Conservation (phyloP, 23 tunicate genomes). For the Botrylloides violaceus region DNA sequence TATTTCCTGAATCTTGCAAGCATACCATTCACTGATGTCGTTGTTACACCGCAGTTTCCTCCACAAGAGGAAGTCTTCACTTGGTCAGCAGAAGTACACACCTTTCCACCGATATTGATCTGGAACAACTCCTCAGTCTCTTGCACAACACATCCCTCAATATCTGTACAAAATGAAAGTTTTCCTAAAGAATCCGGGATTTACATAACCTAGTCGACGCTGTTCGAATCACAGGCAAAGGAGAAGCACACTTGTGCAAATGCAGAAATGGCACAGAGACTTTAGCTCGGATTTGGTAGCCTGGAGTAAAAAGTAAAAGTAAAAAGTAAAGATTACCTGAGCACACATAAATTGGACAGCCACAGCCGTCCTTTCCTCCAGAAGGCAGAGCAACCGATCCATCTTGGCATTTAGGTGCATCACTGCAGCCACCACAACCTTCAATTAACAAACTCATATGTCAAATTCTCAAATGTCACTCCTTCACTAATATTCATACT, state of each 20-base stretch:
- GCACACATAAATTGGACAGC: slow-evolving; percentile 46
- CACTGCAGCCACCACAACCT: slow-evolving; percentile 47
- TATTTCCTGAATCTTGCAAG: not conserved
- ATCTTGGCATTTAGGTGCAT: slow-evolving; percentile 35
- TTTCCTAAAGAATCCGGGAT: too few species aligned
- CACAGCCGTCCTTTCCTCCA: slow-evolving; percentile 47
- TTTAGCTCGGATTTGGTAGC: not conserved
- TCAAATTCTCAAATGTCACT: not conserved
- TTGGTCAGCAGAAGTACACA: not conserved
- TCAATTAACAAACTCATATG: not conserved
- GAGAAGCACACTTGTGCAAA: not conserved
- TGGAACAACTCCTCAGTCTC: not conserved
- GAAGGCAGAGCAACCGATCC: slow-evolving; percentile 25
- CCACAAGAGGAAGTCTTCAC: slow-evolving; percentile 1
- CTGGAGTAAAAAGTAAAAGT: too few species aligned
- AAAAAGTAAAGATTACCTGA: not conserved
- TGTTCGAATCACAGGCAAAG: too few species aligned
- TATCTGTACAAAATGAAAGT: not conserved
- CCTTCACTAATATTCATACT: slow-evolving; percentile 6
- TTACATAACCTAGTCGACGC: too few species aligned
- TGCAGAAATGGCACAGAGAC: not conserved
- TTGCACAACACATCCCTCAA: not conserved
- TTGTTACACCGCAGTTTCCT: slow-evolving; percentile 24
- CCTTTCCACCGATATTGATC: slow-evolving; percentile 3
- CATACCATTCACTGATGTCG: slow-evolving; percentile 9